These are phyloP conservation scores for Lontra canadensis DNA, from an alignment of 2,113 vertebrate species.

Conservation along the genomic window DNA sequence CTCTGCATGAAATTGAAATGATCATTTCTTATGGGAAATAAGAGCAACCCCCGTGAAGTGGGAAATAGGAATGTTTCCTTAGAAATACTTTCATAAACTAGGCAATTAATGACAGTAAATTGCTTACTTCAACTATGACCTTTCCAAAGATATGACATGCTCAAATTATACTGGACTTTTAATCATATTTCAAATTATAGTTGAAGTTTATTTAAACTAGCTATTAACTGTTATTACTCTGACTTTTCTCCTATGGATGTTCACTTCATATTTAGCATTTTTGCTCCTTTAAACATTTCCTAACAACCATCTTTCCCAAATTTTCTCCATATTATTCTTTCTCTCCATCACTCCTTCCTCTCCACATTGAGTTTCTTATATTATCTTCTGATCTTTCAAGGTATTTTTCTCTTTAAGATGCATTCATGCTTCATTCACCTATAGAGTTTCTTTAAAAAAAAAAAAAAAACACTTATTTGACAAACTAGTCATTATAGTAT, in stretches of 20 bases:
- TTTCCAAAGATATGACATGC: conserved; percentile 46
- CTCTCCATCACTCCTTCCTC: neutral
- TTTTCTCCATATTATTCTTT: neutral
- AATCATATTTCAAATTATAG: neutral
- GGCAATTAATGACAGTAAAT: conserved; percentile 51
- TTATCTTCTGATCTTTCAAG: conserved; percentile 27
- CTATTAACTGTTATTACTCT: neutral
- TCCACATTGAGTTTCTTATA: neutral
- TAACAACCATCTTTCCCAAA: neutral
- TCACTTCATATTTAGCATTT: neutral
- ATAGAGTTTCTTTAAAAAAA: neutral
- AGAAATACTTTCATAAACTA: conserved; percentile 38
- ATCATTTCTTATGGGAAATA: conserved; percentile 41
- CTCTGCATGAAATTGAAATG: neutral
- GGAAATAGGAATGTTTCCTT: neutral
- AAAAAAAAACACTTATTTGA: neutral
- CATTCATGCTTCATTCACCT: neutral
- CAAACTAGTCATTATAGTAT: neutral
- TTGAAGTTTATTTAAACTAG: conserved; percentile 19
- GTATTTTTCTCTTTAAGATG: neutral
- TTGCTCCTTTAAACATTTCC: neutral
- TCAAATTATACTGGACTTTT: neutral
- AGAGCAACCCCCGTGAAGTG: neutral
- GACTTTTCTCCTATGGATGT: neutral
- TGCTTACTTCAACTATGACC: conserved; percentile 26